Evolutionary conservation across 2,888 invertebrate species (phyloP).

Genomic region (Orthosia gracilis): DNA sequence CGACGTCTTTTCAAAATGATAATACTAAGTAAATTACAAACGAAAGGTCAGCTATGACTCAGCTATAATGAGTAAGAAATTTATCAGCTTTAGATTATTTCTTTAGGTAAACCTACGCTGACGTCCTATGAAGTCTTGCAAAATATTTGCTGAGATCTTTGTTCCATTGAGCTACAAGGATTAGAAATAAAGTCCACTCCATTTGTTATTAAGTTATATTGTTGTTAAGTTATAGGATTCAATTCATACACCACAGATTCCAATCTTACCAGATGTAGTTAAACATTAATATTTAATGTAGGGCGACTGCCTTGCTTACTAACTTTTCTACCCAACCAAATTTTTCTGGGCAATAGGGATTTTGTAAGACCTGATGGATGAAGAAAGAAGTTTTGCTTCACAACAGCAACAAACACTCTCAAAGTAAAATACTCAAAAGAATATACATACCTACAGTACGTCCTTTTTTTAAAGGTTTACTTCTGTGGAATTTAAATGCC

Average conservation of each 20-base stretch:
- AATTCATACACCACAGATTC: no score
- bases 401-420: no score
- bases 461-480: neutral
- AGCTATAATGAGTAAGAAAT: conserved; percentile 40
- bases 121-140: conserved; percentile 40
- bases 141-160: conserved; percentile 26
- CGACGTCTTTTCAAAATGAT: conserved; percentile 8
- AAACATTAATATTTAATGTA: neutral
- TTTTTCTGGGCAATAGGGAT: no score
- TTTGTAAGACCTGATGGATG: no score
- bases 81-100: conserved; percentile 48
- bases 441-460: no score
- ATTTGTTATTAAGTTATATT: neutral
- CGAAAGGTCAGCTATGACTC: conserved; percentile 58
- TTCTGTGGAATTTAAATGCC: neutral
- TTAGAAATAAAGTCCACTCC: neutral
- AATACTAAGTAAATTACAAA: conserved; percentile 32
- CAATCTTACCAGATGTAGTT: no score
- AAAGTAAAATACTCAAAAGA: no score
- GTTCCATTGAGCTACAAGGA: neutral
- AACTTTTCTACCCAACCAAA: neutral
- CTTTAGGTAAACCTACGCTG: conserved; percentile 52
- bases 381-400: no score
- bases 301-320: neutral
- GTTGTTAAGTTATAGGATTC: no score